Conservation (phyloP, 2,113 vertebrate genomes). For the Ochotona curzoniae region DNA sequence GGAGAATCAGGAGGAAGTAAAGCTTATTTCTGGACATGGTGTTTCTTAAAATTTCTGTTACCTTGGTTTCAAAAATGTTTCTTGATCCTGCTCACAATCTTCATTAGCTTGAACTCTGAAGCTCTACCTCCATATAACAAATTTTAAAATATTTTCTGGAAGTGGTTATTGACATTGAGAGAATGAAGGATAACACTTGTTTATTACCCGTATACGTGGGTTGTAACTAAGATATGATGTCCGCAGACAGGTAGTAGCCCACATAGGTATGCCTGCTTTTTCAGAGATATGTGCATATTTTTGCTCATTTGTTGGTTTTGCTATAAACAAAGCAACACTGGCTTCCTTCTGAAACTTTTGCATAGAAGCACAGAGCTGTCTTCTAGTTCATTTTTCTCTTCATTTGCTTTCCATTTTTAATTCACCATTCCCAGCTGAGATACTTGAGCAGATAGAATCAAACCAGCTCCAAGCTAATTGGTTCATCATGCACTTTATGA, state of each 20-base stretch:
- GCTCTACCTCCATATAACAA: background rate
- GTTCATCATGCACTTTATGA: constrained; percentile 86
- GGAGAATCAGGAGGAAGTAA: background rate
- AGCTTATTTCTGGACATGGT: background rate
- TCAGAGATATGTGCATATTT: background rate
- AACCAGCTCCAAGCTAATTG: constrained; percentile 85
- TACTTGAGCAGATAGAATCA: constrained; percentile 85
- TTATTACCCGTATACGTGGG: background rate
- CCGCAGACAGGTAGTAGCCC: fast-evolving
- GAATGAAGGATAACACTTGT: background rate
- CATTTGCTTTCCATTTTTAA: constrained; percentile 82
- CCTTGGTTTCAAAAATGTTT: background rate
- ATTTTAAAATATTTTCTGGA: background rate
- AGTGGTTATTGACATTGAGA: background rate
- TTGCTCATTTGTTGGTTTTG: background rate
- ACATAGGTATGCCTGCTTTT: background rate
- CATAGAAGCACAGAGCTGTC: background rate
- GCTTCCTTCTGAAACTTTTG: constrained; percentile 40
- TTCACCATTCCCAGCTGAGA: constrained; percentile 84
- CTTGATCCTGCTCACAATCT: background rate
- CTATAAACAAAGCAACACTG: background rate
- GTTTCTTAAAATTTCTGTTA: background rate
- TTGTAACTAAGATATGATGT: fast-evolving
- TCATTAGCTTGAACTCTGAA: background rate
- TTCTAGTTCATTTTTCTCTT: constrained; percentile 65